Percentiles rank a stretch among this genome's conserved stretches.
phyloP scores from a whole-genome alignment of 2,888 invertebrate genomes.

The Caenorhabditis sp. region DNA sequence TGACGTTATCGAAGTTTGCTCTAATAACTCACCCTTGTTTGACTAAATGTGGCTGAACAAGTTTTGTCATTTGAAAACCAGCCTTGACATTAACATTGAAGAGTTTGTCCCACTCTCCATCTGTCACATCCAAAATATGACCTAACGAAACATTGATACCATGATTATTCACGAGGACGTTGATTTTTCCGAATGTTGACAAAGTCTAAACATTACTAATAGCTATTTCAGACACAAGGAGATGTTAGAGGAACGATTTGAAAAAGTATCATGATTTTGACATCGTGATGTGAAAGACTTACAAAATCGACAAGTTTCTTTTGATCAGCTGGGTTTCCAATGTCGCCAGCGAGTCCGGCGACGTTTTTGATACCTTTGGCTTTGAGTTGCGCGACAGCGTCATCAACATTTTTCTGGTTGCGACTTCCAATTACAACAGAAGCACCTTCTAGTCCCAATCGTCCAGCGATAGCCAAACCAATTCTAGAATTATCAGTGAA shows the following conservation, averaged over 20 bases:
- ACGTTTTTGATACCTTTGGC: conserved; percentile 77
- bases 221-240: too few species aligned
- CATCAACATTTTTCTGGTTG: conserved; percentile 84
- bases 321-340: conserved; percentile 83
- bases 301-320: conserved; percentile 77
- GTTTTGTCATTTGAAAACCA: conserved; percentile 85
- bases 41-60: conserved; percentile 83
- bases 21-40: too few species aligned
- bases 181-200: conserved; percentile 72
- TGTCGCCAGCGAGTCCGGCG: conserved; percentile 87
- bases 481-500: too few species aligned
- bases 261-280: not conserved
- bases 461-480: conserved; percentile 87
- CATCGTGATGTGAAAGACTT: not conserved
- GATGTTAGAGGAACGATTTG: not conserved
- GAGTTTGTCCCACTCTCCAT: conserved; percentile 87
- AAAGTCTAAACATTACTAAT: too few species aligned
- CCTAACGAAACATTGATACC: conserved; percentile 87
- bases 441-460: conserved; percentile 88
- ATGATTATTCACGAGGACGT: conserved; percentile 95
- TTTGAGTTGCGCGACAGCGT: conserved; percentile 74
- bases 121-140: conserved; percentile 78
- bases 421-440: conserved; percentile 89
- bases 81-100: conserved; percentile 93
- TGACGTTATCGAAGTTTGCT: too few species aligned